Evolutionary conservation across 2,888 invertebrate genomes (phyloP).

Genomic region (Ennomos fuscantarius): DNA sequence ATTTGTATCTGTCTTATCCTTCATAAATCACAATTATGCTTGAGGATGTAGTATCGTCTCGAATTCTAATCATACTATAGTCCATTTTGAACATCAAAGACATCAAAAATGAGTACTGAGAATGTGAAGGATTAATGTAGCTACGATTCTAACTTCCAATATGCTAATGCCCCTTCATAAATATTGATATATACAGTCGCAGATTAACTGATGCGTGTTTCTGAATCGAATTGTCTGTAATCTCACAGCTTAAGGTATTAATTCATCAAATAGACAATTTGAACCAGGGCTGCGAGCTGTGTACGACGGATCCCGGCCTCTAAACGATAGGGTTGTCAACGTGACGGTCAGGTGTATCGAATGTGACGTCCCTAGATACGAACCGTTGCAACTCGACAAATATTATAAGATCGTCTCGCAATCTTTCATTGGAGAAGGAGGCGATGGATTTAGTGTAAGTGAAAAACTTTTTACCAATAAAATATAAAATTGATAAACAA

Average conservation of each 20-base stretch:
- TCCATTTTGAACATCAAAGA: too few relatives aligned
- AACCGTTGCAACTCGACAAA: conserved; percentile 81
- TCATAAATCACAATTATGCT: too few relatives aligned
- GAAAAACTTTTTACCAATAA: conserved; percentile 1
- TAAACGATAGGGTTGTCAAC: conserved; percentile 84
- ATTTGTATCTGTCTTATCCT: too few relatives aligned
- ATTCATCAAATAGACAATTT: conserved; percentile 24
- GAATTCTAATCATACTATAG: too few relatives aligned
- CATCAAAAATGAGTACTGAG: too few relatives aligned
- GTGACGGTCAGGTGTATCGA: conserved; percentile 85
- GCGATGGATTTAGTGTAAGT: conserved; percentile 87
- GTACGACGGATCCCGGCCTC: conserved; percentile 85
- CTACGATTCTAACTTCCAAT: too few relatives aligned
- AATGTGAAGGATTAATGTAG: too few relatives aligned
- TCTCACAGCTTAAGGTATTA: conserved; percentile 9
- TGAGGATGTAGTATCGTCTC: too few relatives aligned
- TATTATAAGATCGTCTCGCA: conserved; percentile 87
- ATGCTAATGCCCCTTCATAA: neutral
- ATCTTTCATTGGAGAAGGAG: conserved; percentile 87
- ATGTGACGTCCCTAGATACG: conserved; percentile 87
- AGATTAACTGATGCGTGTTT: conserved; percentile 3
- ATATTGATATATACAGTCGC: conserved; percentile 8
- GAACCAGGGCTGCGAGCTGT: conserved; percentile 72
- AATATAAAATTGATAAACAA: too few relatives aligned
- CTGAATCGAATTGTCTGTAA: conserved; percentile 9